Evolutionary conservation across 1,140 invertebrate species (phyloP), one percentile per base, ranked within the genome.

Genomic region (Neotoxoptera formosana): DNA sequence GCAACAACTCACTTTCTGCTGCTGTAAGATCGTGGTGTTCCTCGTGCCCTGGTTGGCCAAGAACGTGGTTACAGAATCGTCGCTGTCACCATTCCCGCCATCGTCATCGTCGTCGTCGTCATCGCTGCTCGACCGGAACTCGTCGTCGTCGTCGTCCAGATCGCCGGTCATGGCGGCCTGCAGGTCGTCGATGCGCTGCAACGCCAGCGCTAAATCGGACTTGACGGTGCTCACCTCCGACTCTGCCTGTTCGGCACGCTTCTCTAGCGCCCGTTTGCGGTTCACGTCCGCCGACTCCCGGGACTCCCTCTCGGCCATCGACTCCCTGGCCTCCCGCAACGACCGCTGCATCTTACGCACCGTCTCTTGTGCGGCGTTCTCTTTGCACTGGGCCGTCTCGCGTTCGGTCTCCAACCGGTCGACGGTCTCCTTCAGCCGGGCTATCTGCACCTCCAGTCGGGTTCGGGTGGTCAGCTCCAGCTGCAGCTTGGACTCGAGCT

Each of bases 401-500:
- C 97, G 96, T 94, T 99, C 98, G 25, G 96, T 96, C 93, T 97
- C 97, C 25, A 98, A 95, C 94, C 97, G 97, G 53, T 99, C 98
- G 60, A 98, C 96, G 11, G 97, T 96, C 94, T 99, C 98, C 94
- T 98, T 98, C 89, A 98, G 95, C 93, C 98, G 96, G 36, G 96
- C 95, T 93, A 98, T 96, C 95, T 98, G 98, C 7, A 96, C 97
- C 95, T 99, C 98, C 7, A 98, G 95, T 51, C 98, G 96, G 17
- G 97, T 96, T 94, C 97, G 96, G 1, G 98, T 98, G 2, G 98
- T 98, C 94, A 97, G 97, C 95, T 99, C 98, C 91, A 99, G 95
- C 94, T 99, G 98, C 47, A 99, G 95, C 94, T 97, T 97, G 2
- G 97, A 98, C 95, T 99, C 98, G 83, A 99, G 95, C 94, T 99